Base-by-base conservation (phyloP, 2,797 vertebrate species). In the Anguilla pacifica region DNA sequence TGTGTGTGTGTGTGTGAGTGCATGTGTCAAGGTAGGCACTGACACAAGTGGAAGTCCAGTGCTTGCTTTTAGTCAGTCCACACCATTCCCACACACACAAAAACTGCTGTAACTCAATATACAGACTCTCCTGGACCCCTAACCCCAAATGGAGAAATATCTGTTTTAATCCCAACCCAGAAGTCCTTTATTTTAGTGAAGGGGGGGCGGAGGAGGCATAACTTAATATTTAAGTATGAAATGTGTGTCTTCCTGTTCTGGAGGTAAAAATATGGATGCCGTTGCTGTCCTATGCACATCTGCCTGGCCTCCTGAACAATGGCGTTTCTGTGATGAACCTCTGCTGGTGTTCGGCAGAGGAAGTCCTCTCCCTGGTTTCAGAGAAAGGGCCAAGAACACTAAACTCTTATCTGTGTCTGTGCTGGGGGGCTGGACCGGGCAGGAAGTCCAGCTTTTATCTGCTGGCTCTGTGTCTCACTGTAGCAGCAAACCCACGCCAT, bases 231-330 rank as follows among this genome's bases (percentile, higher is more conserved):
- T 90, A 87, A 91, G 86, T 87, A 81, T 93, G 90, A 93, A 92
- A 94, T 96, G 94, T 95, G 95, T 96, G 94, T 95, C 92, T 88
- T 92, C 90, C 90, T 95, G 94, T 95, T 95, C 92, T 94, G 93
- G 92, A 94, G 91, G 93, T 94, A 92, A 95, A 95, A 93, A 91
- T 92, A 87, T 92, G 93, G 93, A 93, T 92, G 95, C 92, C 93
- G 93, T 93, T 92, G 89, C 95, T 95, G 96, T 96, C 95, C 96
- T 95, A 94, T 96, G 90, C 49, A 90, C 91, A 93, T 95, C 92
- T 87, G 89, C 84, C 1, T 93, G 92, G 91, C 92, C 92, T 88
- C 82, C 89, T 86, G 90, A 94, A 97, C 96, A 97, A 97, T 96
- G 95, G 92, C 91, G 91, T 92, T 94, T 95, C 95, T 97, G 96